phyloP scores from a whole-genome alignment of 2,113 vertebrate genomes.

The Nesogale talazaci region DNA sequence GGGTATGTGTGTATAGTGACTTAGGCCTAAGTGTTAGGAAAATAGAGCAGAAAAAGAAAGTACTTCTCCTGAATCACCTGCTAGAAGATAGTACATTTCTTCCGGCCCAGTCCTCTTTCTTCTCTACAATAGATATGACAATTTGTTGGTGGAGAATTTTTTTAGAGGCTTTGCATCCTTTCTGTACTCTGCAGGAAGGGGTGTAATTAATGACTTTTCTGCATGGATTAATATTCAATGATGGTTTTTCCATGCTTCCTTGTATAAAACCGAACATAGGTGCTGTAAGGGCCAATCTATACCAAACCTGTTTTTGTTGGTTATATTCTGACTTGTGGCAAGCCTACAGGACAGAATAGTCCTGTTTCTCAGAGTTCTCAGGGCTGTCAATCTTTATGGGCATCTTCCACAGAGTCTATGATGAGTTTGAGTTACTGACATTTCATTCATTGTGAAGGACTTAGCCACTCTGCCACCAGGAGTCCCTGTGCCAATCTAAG shows the following conservation, averaged over 20 bases:
- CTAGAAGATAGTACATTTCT: neutral
- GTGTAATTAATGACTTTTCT: neutral
- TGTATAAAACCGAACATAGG: neutral
- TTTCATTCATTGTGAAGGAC: neutral
- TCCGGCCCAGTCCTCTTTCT: neutral
- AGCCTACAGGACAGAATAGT: neutral
- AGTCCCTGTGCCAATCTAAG: neutral
- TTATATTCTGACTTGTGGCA: neutral
- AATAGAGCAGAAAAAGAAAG: neutral
- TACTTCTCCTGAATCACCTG: neutral
- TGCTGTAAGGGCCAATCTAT: neutral
- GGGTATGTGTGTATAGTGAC: neutral
- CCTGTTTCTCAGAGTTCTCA: neutral
- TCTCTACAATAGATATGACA: neutral
- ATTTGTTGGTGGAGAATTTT: neutral
- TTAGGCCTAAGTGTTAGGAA: neutral
- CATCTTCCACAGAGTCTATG: neutral
- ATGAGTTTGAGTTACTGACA: neutral
- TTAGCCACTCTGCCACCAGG: neutral
- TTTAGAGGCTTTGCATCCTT: constrained; percentile 3
- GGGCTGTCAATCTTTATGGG: neutral
- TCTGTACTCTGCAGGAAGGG: neutral
- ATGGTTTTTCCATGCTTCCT: neutral
- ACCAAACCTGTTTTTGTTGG: neutral
- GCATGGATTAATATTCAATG: neutral